Evolutionary conservation across 2,797 vertebrate species (phyloP).

Genomic region (Rhyacichthys aspro): DNA sequence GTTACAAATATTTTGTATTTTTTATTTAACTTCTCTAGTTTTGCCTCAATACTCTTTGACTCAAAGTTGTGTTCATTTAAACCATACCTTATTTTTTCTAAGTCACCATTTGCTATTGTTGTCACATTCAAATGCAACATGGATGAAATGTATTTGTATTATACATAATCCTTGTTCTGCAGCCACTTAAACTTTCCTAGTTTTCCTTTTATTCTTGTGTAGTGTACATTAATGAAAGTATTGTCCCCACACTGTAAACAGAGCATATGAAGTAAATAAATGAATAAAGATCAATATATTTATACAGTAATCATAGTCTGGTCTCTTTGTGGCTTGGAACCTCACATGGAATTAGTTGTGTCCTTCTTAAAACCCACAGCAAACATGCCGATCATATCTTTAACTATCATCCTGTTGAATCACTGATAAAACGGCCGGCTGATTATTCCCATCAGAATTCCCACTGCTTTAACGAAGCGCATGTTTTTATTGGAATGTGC

Average conservation of each 20-base stretch:
- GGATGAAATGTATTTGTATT: slow-evolving; percentile 4
- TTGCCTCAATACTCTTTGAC: too few species aligned
- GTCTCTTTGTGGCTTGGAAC: neutral
- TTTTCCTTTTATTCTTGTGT: slow-evolving; percentile 26
- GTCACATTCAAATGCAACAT: slow-evolving; percentile 5
- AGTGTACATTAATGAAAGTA: slow-evolving; percentile 34
- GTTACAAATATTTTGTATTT: slow-evolving; percentile 32
- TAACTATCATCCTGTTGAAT: slow-evolving; percentile 12
- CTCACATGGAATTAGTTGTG: too few species aligned
- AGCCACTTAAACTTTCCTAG: slow-evolving; percentile 13
- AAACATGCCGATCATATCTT: too few species aligned
- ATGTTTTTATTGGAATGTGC: slow-evolving; percentile 28
- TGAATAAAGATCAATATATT: slow-evolving; percentile 87
- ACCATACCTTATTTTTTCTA: neutral
- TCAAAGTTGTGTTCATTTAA: too few species aligned
- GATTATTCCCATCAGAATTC: slow-evolving; percentile 26
- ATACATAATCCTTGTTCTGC: slow-evolving; percentile 18
- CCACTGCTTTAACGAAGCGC: slow-evolving; percentile 2
- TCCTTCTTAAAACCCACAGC: too few species aligned
- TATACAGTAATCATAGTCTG: slow-evolving; percentile 69
- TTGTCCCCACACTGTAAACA: slow-evolving; percentile 75
- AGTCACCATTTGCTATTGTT: neutral
- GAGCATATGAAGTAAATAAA: slow-evolving; percentile 74
- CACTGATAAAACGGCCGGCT: slow-evolving; percentile 16
- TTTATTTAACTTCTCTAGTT: slow-evolving; percentile 48